Evolutionary conservation across 2,113 vertebrate species (phyloP).

Genomic region (Porphyrio hochstetteri): DNA sequence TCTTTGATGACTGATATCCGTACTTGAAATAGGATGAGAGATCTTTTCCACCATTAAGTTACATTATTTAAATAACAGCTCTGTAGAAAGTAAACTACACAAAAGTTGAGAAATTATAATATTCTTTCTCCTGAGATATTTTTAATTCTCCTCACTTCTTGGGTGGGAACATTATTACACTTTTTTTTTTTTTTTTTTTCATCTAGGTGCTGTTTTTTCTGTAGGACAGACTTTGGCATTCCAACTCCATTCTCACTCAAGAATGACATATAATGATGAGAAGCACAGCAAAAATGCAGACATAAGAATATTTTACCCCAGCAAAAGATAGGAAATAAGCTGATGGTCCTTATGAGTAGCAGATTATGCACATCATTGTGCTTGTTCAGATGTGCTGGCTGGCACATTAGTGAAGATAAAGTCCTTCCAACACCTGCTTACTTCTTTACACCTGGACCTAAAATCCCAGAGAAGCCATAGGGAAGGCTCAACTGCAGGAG

Average conservation of each 20-base stretch:
- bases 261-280: not conserved
- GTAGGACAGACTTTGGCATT: not conserved
- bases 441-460: not conserved
- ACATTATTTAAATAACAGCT: not conserved
- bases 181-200: not conserved
- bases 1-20: not conserved
- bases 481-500: not conserved
- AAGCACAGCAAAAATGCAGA: not conserved
- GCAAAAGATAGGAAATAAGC: not conserved
- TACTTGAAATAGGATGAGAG: not conserved
- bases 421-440: conserved; percentile 11
- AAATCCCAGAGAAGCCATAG: not conserved
- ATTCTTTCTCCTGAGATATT: not conserved
- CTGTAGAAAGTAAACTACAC: not conserved
- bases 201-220: not conserved
- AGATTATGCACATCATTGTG: not conserved
- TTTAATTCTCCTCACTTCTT: not conserved
- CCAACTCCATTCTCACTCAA: not conserved
- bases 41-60: not conserved
- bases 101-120: not conserved
- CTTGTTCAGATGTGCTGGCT: not conserved
- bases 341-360: not conserved
- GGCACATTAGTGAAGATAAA: not conserved
- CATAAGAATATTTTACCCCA: not conserved
- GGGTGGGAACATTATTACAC: not conserved